Conservation (phyloP, 2,888 invertebrate species). For the Eristalis arbustorum region DNA sequence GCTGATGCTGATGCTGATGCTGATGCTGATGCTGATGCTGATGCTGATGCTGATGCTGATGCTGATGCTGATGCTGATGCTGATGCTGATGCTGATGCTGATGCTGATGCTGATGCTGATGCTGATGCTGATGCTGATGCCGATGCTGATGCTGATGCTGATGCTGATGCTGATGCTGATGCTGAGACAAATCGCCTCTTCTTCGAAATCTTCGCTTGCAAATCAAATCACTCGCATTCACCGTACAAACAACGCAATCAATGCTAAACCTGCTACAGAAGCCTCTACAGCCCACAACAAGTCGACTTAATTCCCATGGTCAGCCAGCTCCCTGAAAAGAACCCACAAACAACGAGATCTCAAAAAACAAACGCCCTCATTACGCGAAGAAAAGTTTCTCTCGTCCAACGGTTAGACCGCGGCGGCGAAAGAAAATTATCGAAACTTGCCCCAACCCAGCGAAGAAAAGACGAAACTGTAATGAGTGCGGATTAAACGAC, state of each 20-base stretch:
- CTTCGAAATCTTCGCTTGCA: no score
- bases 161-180: no score
- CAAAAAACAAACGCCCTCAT: conserved; percentile 9
- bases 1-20: no score
- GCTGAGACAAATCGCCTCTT: no score
- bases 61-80: no score
- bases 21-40: no score
- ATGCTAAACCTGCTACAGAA: not conserved
- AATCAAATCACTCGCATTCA: no score
- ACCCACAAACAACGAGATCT: not conserved
- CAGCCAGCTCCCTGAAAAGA: not conserved
- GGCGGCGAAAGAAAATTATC: conserved; percentile 7
- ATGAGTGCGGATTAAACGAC: conserved; percentile 35
- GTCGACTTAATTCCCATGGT: not conserved
- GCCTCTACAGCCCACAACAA: not conserved
- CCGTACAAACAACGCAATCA: not conserved
- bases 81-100: no score
- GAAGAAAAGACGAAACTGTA: not conserved
- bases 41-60: no score
- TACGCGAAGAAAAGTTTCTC: not conserved
- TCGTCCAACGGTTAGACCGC: conserved; percentile 4
- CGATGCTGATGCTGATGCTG: no score
- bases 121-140: no score
- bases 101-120: no score
- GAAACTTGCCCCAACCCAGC: conserved; percentile 3